Evolutionary conservation across 2,113 vertebrate species (phyloP).

Genomic region (Rana temporaria): DNA sequence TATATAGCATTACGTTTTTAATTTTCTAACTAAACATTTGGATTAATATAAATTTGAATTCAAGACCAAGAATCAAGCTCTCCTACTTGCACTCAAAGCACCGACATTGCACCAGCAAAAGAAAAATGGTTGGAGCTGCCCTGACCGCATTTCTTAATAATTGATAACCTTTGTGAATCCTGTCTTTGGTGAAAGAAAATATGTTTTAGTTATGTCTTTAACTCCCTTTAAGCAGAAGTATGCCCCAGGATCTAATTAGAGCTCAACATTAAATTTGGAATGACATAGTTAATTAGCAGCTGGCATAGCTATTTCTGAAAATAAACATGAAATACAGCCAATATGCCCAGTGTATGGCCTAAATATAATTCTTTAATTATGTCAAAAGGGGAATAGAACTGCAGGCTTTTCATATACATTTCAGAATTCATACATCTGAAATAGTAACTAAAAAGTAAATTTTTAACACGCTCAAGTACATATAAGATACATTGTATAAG

Average conservation of each 20-base stretch:
- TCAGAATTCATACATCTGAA: not conserved
- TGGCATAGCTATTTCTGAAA: not conserved
- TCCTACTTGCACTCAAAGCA: too few species aligned
- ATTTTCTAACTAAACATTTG: too few species aligned
- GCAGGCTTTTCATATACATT: not conserved
- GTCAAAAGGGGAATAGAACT: constrained; percentile 11
- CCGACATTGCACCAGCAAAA: too few species aligned
- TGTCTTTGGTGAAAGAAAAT: not conserved
- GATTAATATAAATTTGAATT: too few species aligned
- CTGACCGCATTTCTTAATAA: not conserved
- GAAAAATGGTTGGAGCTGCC: too few species aligned
- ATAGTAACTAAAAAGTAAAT: not conserved
- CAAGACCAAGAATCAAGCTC: too few species aligned
- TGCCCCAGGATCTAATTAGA: constrained; percentile 32
- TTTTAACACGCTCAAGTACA: too few species aligned
- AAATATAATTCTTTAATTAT: constrained; percentile 17
- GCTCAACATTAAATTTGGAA: not conserved
- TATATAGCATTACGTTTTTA: too few species aligned
- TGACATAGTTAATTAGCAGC: constrained; percentile 29
- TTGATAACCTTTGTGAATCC: not conserved
- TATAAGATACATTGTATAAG: too few species aligned
- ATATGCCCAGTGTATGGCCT: not conserved
- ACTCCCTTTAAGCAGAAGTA: not conserved
- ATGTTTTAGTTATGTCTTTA: not conserved
- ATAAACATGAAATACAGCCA: constrained; percentile 6